Evolutionary conservation across 2,113 vertebrate genomes (phyloP), one percentile per base, ranked within the genome.

Genomic region (Okapia johnstoni): DNA sequence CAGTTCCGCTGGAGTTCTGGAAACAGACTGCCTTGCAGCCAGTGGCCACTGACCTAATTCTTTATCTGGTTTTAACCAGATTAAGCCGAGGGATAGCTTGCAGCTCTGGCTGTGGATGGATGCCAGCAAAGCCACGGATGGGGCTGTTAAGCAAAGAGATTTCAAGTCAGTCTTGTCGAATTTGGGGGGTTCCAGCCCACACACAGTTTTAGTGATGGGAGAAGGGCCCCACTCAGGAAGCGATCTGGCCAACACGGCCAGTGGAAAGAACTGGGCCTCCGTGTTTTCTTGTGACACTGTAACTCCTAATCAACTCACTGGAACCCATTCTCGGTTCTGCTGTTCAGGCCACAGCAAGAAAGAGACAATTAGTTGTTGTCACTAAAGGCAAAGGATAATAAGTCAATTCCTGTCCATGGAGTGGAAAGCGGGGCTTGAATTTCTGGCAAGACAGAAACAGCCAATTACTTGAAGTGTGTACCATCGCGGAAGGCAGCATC

Each of bases 31-130:
- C 88, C 84, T 63, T 85, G 77, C 86, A 96, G 79, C 55, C 70
- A 85, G 79, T 94, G 40, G 94, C 63, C 76, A 88, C 70, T 97
- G 97, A 97, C 98, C 98, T 98, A 98, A 94, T 98, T 98, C 96
- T 96, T 96, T 95, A 94, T 91, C 97, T 97, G 91, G 55, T 88
- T 98, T 97, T 93, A 97, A 96, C 54, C 90, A 95, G 97, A 94
- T 98, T 96, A 98, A 96, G 70, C 43, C 73, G 43, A 92, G 80
- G 63, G 93, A 46, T 21, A 28, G 79, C 84, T 84, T 14, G 0
- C 3, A 93, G 91, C 79, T 92, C 58, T 58, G 50, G 36, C 36
- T 66, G 46, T 80, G 40, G 14, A 86, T 63, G 19, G 48, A 7
- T 58, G 63, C 58, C 46, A 86, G 87, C 81, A 89, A 83, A 89